phyloP scores from a whole-genome alignment of 2,888 invertebrate species.

The Drosophila melanosoma region DNA sequence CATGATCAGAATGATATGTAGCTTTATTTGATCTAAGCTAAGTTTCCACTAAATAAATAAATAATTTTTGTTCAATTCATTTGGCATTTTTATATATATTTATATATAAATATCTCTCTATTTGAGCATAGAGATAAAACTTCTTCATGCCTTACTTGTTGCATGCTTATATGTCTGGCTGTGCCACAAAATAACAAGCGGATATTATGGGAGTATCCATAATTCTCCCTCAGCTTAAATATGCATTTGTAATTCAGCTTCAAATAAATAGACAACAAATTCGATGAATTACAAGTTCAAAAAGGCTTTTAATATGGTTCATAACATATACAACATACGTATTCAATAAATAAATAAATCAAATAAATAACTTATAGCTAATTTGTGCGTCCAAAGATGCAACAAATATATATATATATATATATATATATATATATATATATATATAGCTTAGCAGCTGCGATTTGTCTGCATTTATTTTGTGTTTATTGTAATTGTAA shows the following conservation, averaged over 20 bases:
- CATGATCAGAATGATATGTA: not conserved
- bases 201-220: not conserved
- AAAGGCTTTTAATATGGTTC: slow-evolving; percentile 51
- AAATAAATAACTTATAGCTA: slow-evolving; percentile 72
- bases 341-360: slow-evolving; percentile 62
- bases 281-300: slow-evolving; percentile 2
- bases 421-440: not conserved
- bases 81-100: not conserved
- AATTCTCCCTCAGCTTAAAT: not conserved
- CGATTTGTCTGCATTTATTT: not conserved
- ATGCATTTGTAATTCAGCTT: not conserved
- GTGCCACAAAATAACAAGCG: not conserved
- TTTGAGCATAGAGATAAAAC: not conserved
- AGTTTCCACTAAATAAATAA: not conserved
- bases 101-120: not conserved
- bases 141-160: not conserved
- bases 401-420: slow-evolving; percentile 24
- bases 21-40: not conserved
- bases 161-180: not conserved
- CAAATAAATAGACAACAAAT: not conserved
- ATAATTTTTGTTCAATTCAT: not conserved
- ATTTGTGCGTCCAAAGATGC: slow-evolving; percentile 28
- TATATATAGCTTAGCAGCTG: slow-evolving; percentile 17
- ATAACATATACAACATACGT: slow-evolving; percentile 48
- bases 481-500: slow-evolving; percentile 11